Conservation (phyloP, 2,888 invertebrate genomes). For the Drosophila histrio region DNA sequence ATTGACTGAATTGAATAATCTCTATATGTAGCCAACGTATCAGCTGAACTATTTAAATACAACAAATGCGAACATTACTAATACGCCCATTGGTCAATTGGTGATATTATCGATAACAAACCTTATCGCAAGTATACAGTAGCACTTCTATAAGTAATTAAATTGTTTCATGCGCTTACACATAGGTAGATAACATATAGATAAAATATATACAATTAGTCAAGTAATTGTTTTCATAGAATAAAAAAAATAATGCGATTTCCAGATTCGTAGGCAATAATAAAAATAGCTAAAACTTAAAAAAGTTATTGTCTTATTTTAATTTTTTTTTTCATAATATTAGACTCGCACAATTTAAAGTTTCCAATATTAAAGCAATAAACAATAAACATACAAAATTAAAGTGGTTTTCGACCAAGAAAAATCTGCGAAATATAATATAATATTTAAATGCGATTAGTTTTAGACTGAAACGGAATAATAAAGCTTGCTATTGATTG, state of each 20-base stretch:
- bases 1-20: background rate
- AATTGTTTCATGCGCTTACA: background rate
- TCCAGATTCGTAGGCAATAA: too few species aligned
- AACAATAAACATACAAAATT: too few species aligned
- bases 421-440: too few species aligned
- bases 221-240: background rate
- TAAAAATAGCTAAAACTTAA: too few species aligned
- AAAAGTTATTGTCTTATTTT: too few species aligned
- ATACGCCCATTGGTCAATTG: background rate
- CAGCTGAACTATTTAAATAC: slow-evolving; percentile 10
- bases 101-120: slow-evolving; percentile 45
- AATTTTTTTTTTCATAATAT: too few species aligned
- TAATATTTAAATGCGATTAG: too few species aligned
- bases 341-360: too few species aligned
- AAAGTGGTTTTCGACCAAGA: too few species aligned
- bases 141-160: slow-evolving; percentile 18
- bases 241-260: background rate
- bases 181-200: background rate
- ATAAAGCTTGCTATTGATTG: too few species aligned
- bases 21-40: background rate
- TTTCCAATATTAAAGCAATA: too few species aligned
- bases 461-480: too few species aligned
- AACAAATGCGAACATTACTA: slow-evolving; percentile 4
- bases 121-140: slow-evolving; percentile 48
- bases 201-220: background rate